A percentile compares a stretch with the other conserved stretches of the same genome.
phyloP scores from a whole-genome alignment of 92 coral and sea anemone species.

The Hydrozoanthus gracilis region DNA sequence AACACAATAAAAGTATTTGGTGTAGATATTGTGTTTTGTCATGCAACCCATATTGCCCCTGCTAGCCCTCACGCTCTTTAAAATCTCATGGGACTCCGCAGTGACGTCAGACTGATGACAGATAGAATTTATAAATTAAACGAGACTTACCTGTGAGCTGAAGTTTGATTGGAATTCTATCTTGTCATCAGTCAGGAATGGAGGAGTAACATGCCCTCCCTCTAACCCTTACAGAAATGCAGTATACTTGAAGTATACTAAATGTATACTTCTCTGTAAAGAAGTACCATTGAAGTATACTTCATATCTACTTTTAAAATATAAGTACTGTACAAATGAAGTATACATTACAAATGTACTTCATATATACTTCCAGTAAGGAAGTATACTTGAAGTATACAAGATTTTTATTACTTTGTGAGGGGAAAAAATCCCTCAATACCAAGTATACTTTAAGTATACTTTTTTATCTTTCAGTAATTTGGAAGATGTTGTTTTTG shows the following conservation, averaged over 20 bases:
- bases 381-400: conserved; percentile 13
- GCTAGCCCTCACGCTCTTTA: too few species aligned
- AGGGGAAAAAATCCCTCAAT: background rate
- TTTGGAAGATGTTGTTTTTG: too few species aligned
- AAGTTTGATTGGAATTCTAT: too few species aligned
- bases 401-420: background rate
- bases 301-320: conserved; percentile 2
- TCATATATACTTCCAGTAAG: conserved; percentile 4
- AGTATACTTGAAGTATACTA: background rate
- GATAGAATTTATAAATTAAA: too few species aligned
- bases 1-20: too few species aligned
- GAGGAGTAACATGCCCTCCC: too few species aligned
- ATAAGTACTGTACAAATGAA: conserved; percentile 21
- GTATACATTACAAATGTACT: conserved; percentile 9
- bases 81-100: too few species aligned
- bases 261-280: conserved; percentile 8
- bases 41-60: too few species aligned
- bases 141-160: too few species aligned
- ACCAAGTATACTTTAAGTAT: conserved; percentile 4
- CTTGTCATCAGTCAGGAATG: too few species aligned
- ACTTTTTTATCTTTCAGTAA: background rate
- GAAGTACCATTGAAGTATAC: conserved; percentile 9
- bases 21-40: too few species aligned
- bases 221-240: conserved; percentile 4
- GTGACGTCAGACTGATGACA: too few species aligned